Evolutionary conservation across 2,113 vertebrate species (phyloP).

Genomic region (Myotis davidii): DNA sequence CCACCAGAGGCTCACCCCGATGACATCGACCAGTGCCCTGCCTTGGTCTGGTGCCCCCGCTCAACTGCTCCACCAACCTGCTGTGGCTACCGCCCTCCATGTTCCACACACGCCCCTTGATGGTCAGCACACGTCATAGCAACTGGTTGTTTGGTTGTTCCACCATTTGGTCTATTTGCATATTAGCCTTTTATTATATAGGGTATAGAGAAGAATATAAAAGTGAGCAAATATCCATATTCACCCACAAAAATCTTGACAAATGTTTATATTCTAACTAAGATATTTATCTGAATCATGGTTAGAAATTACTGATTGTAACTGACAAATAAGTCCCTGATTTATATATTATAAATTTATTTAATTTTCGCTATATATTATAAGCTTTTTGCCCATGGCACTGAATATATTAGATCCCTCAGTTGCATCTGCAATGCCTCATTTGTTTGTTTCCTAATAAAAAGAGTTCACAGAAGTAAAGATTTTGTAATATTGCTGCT

Average conservation of each 20-base stretch:
- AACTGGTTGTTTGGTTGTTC: too few relatives aligned
- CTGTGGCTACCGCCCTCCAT: too few relatives aligned
- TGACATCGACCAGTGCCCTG: too few relatives aligned
- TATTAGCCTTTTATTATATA: too few relatives aligned
- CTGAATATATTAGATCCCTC: not conserved
- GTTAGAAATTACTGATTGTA: not conserved
- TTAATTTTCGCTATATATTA: not conserved
- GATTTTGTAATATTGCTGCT: not conserved
- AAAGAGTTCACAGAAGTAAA: not conserved
- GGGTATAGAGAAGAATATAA: not conserved
- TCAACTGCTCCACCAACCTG: too few relatives aligned
- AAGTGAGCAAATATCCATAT: not conserved
- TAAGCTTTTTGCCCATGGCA: not conserved
- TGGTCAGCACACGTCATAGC: too few relatives aligned
- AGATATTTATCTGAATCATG: not conserved
- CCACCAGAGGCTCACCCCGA: too few relatives aligned
- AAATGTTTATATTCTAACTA: not conserved
- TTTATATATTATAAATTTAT: not conserved
- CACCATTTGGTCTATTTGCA: too few relatives aligned
- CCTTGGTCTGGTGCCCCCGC: too few relatives aligned
- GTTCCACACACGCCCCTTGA: too few relatives aligned
- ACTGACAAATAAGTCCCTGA: not conserved
- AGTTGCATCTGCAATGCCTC: not conserved
- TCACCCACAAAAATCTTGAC: not conserved
- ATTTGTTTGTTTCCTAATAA: not conserved